Base-by-base conservation (phyloP, 2,113 vertebrate species). In the Campylomormyrus tamandua region DNA sequence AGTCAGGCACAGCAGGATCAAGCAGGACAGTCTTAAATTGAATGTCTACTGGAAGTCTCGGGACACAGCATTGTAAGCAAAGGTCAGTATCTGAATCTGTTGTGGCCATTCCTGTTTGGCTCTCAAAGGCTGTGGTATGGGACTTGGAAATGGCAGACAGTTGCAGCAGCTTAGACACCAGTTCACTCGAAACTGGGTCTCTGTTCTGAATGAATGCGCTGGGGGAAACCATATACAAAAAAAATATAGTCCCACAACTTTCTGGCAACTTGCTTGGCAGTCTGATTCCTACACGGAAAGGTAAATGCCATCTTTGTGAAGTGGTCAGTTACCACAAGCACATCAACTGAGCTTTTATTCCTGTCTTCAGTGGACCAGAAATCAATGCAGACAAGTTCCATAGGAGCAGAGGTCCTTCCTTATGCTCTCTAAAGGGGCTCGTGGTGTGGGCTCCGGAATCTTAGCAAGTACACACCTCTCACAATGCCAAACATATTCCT, bases 21-120 rank as follows among this genome's bases (percentile, higher is more conserved):
- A 24, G 31, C 5, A 92, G 17, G 0, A 87, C 91, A 39, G 19
- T 35, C 50, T 88, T 88, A 39, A 90, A 90, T 56, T 88, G 50
- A 17, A 92, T 15, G 31, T 92, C 90, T 3, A 88, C 88, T 4
- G 50, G 90, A 5, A 90, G 50, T 58, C 89, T 80, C 1, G 83
- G 90, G 39, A 90, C 52, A 35, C 24, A 24, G 0, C 90, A 24
- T 91, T 92, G 13, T 91, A 91, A 2, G 90, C 83, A 87, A 91
- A 92, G 7, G 83, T 91, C 5, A 91, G 27, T 0, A 87, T 86
- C 62, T 90, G 89, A 10, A 91, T 89, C 77, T 91, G 90, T 17
- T 90, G 80, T 5, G 89, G 89, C 89, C 90, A 91, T 5, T 89
- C 52, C 21, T 92, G 89, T 46, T 92, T 89, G 45, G 46, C 85